Evolutionary conservation across 2,113 vertebrate genomes (phyloP), one percentile per base, ranked within the genome.

Genomic region (Mobula hypostoma): DNA sequence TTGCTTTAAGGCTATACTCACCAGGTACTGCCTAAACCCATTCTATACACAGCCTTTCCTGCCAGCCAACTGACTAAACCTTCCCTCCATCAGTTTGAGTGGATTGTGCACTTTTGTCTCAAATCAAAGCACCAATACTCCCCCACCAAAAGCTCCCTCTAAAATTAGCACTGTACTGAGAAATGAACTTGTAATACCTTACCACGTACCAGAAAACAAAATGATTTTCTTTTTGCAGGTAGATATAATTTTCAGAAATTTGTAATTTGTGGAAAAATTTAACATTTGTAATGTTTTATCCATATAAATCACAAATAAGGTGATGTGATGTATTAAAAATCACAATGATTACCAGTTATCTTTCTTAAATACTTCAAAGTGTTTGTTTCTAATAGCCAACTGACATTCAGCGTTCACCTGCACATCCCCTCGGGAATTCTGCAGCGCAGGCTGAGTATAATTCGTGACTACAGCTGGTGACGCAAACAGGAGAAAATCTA

Each of bases 401-500:
- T 40, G 36, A 74, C 21, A 27, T 14, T 56, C 91, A 15, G 21
- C 91, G 74, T 93, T 93, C 68, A 93, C 91, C 91, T 94, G 94
- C 94, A 94, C 95, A 94, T 93, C 94, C 95, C 96, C 95, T 94
- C 5, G 48, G 95, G 95, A 96, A 95, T 96, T 95, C 95, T 95
- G 95, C 95, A 95, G 70, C 8, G 36, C 12, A 17, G 40, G 95
- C 94, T 95, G 96, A 95, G 95, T 95, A 95, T 96, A 96, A 96
- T 95, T 96, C 96, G 96, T 95, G 95, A 95, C 95, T 96, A 95
- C 95, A 95, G 96, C 96, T 93, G 68, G 24, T 96, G 96, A 96
- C 95, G 95, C 95, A 96, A 96, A 74, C 36, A 95, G 95, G 94
- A 96, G 95, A 96, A 72, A 96, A 96, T 96, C 96, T 96, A 96